phyloP scores from a whole-genome alignment of 2,797 vertebrate species.

The Enoplosus armatus region DNA sequence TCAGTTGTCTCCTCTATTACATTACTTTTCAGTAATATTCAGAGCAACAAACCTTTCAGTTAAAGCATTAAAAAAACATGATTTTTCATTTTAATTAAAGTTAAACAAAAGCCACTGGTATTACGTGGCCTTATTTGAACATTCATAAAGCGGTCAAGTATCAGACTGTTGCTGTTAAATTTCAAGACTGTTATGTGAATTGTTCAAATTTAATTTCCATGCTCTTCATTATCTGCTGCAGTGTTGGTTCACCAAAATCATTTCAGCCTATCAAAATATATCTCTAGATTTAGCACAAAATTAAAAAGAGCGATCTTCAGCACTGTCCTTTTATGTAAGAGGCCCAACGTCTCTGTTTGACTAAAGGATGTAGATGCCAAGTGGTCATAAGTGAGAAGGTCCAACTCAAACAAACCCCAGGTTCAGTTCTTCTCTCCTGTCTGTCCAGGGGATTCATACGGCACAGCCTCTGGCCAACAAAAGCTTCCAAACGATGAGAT shows the following conservation, averaged over 20 bases:
- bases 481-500: slow-evolving; percentile 68
- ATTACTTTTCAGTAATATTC: no score
- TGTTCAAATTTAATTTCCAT: slow-evolving; percentile 49
- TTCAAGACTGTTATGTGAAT: slow-evolving; percentile 52
- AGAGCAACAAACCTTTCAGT: slow-evolving; percentile 16
- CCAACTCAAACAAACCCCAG: slow-evolving; percentile 80
- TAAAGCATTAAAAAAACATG: slow-evolving; percentile 25
- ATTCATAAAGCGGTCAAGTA: slow-evolving; percentile 39
- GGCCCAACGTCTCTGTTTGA: slow-evolving; percentile 60
- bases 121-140: slow-evolving; percentile 51
- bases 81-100: slow-evolving; percentile 60
- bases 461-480: slow-evolving; percentile 70
- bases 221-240: slow-evolving; percentile 12
- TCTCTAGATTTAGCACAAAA: slow-evolving; percentile 53
- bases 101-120: slow-evolving; percentile 32
- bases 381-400: slow-evolving; percentile 71
- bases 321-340: slow-evolving; percentile 41
- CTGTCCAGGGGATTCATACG: slow-evolving; percentile 64
- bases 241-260: slow-evolving; percentile 45
- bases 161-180: slow-evolving; percentile 41
- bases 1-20: not conserved
- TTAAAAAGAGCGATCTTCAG: slow-evolving; percentile 47
- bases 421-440: slow-evolving; percentile 55
- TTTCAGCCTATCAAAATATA: slow-evolving; percentile 59
- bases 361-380: slow-evolving; percentile 61